Conservation (phyloP, 2,113 vertebrate genomes). For the Lycocorax pyrrhopterus region DNA sequence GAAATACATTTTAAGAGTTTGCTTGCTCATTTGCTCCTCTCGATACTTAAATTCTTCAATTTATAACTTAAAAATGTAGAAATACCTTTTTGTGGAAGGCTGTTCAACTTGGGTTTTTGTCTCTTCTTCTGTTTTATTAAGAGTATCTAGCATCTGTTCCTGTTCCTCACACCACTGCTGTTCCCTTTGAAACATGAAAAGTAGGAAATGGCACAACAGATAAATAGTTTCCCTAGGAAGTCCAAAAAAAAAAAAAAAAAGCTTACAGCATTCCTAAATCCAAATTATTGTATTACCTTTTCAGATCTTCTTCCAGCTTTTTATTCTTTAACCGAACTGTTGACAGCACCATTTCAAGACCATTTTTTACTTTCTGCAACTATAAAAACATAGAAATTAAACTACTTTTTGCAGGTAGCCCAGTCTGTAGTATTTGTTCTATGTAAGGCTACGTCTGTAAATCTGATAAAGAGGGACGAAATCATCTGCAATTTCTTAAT, state of each 20-base stretch:
- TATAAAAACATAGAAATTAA: constrained; percentile 26
- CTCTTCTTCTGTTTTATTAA: constrained; percentile 16
- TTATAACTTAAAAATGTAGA: neutral
- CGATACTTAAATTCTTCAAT: neutral
- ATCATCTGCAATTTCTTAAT: neutral
- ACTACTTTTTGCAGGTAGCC: neutral
- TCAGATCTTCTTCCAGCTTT: constrained; percentile 63
- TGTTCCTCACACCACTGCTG: constrained; percentile 68
- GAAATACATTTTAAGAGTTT: neutral
- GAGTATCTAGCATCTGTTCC: neutral
- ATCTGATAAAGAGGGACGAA: neutral
- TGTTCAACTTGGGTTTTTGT: neutral
- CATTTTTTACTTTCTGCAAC: constrained; percentile 62
- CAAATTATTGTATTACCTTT: constrained; percentile 60
- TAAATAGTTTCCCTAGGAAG: neutral
- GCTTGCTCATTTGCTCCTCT: neutral
- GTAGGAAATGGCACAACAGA: neutral
- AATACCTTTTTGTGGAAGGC: constrained; percentile 61
- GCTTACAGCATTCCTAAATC: neutral
- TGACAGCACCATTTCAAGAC: constrained; percentile 62
- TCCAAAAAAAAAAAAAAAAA: neutral
- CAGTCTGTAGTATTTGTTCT: neutral
- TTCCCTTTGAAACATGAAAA: constrained; percentile 65
- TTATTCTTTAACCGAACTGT: constrained; percentile 51
- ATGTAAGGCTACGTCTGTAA: neutral